Conservation (phyloP, 1,140 invertebrate species). For the Drosophila funebris region DNA sequence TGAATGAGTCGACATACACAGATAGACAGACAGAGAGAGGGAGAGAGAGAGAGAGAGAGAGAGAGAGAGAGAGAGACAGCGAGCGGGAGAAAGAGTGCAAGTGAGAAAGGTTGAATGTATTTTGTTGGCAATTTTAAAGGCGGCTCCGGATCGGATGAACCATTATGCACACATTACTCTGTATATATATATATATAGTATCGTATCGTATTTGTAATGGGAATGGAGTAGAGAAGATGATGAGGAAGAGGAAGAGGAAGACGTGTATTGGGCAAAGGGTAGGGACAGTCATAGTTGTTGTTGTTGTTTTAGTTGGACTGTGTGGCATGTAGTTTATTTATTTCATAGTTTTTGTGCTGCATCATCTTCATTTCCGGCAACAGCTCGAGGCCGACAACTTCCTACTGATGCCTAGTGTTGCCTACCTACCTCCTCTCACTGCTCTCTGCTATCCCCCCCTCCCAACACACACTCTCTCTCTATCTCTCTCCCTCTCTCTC, state of each 20-base stretch:
- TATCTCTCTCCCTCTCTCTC: not conserved
- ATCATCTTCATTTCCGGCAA: constrained; percentile 79
- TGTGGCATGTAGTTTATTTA: constrained; percentile 71
- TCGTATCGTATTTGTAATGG: constrained; percentile 11
- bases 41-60: not conserved
- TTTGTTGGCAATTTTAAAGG: constrained; percentile 30
- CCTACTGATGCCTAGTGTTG: constrained; percentile 32
- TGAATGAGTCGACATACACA: not conserved
- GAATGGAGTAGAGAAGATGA: not conserved
- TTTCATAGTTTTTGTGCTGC: constrained; percentile 78
- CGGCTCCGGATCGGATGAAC: constrained; percentile 16
- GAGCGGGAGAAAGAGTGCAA: not conserved
- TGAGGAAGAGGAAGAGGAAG: not conserved
- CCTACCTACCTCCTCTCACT: not conserved
- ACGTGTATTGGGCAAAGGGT: not conserved
- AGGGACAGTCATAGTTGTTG: not conserved
- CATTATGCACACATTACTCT: constrained; percentile 58
- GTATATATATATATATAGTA: constrained; percentile 14
- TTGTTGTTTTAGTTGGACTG: not conserved
- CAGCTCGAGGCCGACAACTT: constrained; percentile 60
- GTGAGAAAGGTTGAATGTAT: not conserved
- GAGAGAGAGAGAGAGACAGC: not conserved
- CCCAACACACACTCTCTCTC: not conserved
- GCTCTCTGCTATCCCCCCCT: no score
- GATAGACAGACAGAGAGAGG: not conserved